Evolutionary conservation across 2,797 vertebrate genomes (phyloP).

Genomic region (Danio kyathit): DNA sequence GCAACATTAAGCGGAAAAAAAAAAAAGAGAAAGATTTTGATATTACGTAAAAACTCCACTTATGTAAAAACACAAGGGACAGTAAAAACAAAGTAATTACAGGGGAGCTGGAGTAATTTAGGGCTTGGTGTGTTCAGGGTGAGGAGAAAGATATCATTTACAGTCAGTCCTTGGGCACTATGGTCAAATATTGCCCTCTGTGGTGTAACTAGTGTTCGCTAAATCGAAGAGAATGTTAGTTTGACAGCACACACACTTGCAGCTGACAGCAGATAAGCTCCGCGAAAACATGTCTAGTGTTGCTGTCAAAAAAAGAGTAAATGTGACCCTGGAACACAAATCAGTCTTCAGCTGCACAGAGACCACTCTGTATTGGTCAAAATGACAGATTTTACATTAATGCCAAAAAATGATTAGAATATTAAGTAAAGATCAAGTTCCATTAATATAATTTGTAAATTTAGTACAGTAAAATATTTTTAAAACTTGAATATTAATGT

Average conservation of each 20-base stretch:
- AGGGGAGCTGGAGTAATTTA: slow-evolving; percentile 66
- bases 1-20: slow-evolving; percentile 63
- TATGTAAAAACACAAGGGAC: slow-evolving; percentile 44
- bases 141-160: slow-evolving; percentile 72
- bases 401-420: too few species aligned
- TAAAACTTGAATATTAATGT: too few species aligned
- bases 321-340: too few species aligned
- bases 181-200: slow-evolving; percentile 62
- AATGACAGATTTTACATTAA: too few species aligned
- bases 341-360: too few species aligned
- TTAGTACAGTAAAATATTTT: too few species aligned
- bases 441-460: too few species aligned
- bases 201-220: slow-evolving; percentile 71
- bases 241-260: slow-evolving; percentile 50
- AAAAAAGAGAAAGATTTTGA: slow-evolving; percentile 57
- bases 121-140: slow-evolving; percentile 54
- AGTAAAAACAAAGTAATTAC: slow-evolving; percentile 72
- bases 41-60: slow-evolving; percentile 65
- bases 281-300: too few species aligned
- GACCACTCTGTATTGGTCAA: too few species aligned
- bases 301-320: too few species aligned
- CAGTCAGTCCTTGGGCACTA: slow-evolving; percentile 36
- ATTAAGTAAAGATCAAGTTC: too few species aligned
- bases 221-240: slow-evolving; percentile 42
- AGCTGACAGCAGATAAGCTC: background rate